These are phyloP conservation scores for Caenorhabditis brenneri DNA, from an alignment of 1,140 invertebrate species.

Conservation along the genomic window DNA sequence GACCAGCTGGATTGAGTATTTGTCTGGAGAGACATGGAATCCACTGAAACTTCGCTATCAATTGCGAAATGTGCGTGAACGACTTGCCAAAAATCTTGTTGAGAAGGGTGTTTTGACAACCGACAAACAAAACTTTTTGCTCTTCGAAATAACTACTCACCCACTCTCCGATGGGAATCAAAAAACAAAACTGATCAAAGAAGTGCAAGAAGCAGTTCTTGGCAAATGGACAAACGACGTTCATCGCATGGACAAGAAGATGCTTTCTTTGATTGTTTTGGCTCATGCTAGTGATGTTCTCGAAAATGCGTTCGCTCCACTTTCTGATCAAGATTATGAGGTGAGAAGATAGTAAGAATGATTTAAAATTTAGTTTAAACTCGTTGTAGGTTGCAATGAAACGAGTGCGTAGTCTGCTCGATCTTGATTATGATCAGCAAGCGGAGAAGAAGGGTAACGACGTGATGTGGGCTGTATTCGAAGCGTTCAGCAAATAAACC, in stretches of 20 bases:
- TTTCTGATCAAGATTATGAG: constrained; percentile 74
- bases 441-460: constrained; percentile 74
- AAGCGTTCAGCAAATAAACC: constrained; percentile 90
- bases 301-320: constrained; percentile 98
- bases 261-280: constrained; percentile 88
- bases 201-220: constrained; percentile 91
- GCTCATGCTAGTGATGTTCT: constrained; percentile 97
- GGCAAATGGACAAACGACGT: constrained; percentile 96
- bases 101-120: constrained; percentile 99
- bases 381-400: constrained; percentile 89
- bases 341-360: constrained; percentile 35
- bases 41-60: constrained; percentile 97
- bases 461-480: constrained; percentile 97
- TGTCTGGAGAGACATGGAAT: constrained; percentile 99
- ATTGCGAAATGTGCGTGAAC: constrained; percentile 95
- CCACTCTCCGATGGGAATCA: constrained; percentile 91
- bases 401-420: constrained; percentile 89
- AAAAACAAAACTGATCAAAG: constrained; percentile 94
- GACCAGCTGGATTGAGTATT: constrained; percentile 98
- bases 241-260: constrained; percentile 92
- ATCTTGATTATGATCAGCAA: constrained; percentile 87
- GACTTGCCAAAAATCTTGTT: constrained; percentile 97
- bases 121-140: constrained; percentile 98
- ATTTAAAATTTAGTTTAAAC: not conserved
- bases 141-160: constrained; percentile 99